phyloP scores from a whole-genome alignment of 2,888 invertebrate genomes.

The Drosophila sordidula region DNA sequence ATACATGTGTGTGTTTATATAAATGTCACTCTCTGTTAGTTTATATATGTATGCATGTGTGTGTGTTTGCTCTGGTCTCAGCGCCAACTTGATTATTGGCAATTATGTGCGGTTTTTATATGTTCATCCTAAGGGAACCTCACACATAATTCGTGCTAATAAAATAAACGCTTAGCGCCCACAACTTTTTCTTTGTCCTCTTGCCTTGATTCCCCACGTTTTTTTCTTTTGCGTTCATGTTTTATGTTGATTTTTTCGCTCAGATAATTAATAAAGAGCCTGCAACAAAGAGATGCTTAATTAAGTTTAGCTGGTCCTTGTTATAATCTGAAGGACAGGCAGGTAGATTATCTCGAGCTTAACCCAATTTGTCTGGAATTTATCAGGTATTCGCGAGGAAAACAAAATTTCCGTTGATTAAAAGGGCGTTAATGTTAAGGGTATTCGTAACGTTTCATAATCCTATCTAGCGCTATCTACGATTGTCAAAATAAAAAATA shows the following conservation, averaged over 20 bases:
- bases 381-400: too few species aligned
- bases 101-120: conserved; percentile 68
- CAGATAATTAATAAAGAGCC: conserved; percentile 39
- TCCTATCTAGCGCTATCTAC: too few species aligned
- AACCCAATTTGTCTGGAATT: too few species aligned
- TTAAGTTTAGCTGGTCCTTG: conserved; percentile 44
- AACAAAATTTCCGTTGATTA: too few species aligned
- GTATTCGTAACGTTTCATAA: neutral
- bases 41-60: conserved; percentile 1
- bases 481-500: too few species aligned
- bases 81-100: conserved; percentile 68
- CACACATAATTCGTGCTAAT: conserved; percentile 39
- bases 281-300: conserved; percentile 48
- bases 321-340: conserved; percentile 4
- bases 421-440: neutral
- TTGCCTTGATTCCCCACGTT: neutral
- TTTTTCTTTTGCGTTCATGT: conserved; percentile 14
- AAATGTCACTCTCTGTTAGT: conserved; percentile 6
- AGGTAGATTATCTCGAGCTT: conserved; percentile 9
- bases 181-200: neutral
- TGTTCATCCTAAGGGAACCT: conserved; percentile 8
- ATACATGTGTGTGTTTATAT: neutral
- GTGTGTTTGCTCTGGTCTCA: conserved; percentile 17
- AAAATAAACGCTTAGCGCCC: conserved; percentile 39
- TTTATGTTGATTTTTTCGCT: conserved; percentile 17